Percentiles rank a stretch among this genome's conserved stretches.
These are phyloP conservation scores for Streptopelia turtur DNA, from an alignment of 2,797 vertebrate species.

Conservation along the genomic window DNA sequence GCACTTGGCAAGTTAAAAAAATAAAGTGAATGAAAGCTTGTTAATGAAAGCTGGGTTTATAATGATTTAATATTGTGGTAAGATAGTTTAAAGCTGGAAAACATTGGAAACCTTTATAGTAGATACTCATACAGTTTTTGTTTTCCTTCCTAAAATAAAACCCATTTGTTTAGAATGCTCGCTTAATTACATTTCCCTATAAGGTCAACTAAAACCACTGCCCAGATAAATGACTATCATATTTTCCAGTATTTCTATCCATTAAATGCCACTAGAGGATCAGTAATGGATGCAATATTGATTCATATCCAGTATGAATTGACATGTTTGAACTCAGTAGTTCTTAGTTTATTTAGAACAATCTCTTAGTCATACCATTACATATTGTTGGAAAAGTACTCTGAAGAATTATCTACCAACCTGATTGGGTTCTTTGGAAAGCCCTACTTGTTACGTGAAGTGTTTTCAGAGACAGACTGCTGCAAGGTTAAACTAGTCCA, in stretches of 20 bases:
- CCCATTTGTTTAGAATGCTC: background rate
- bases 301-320: background rate
- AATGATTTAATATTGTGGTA: background rate
- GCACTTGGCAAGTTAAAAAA: background rate
- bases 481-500: background rate
- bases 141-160: background rate
- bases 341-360: background rate
- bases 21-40: background rate
- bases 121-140: fast-evolving
- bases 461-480: background rate
- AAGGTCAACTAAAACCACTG: background rate
- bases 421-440: background rate
- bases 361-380: background rate
- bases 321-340: background rate
- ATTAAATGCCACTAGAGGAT: background rate
- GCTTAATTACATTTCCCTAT: background rate
- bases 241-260: background rate
- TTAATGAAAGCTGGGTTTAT: background rate
- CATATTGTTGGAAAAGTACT: background rate
- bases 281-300: background rate
- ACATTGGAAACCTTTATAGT: background rate
- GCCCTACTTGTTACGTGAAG: background rate
- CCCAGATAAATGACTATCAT: fast-evolving
- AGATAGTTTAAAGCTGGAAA: background rate
- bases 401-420: background rate